Evolutionary conservation across 2,113 vertebrate genomes (phyloP).

Genomic region (Neofelis nebulosa): DNA sequence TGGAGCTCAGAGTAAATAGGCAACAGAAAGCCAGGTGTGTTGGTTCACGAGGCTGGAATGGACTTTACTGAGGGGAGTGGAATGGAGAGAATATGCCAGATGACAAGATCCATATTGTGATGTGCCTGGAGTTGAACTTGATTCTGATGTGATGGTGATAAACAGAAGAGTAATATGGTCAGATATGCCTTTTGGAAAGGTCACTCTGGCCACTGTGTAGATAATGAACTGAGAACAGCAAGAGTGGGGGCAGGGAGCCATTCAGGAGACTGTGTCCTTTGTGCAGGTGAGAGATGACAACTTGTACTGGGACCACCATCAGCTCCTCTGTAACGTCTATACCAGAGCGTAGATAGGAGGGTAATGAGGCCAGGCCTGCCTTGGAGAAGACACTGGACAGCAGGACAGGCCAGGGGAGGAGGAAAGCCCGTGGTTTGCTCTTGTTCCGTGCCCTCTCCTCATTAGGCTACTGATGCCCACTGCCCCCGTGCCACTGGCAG

Average conservation of each 20-base stretch:
- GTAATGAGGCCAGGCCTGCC: background rate
- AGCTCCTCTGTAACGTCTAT: background rate
- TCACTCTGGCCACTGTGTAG: background rate
- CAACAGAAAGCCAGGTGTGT: background rate
- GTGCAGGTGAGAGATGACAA: background rate
- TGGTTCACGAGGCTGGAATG: background rate
- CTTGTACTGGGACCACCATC: fast-evolving
- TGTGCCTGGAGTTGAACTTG: background rate
- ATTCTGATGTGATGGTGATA: background rate
- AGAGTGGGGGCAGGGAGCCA: background rate
- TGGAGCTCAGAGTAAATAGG: background rate
- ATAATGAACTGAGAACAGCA: background rate
- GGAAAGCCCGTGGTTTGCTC: fast-evolving
- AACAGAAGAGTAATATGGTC: background rate
- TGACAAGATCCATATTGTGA: background rate
- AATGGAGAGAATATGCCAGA: background rate
- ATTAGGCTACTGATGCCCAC: background rate
- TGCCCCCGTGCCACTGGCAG: background rate
- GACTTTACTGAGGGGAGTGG: background rate
- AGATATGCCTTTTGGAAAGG: background rate
- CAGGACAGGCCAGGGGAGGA: background rate
- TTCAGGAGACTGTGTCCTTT: background rate
- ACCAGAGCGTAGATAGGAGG: too few relatives aligned
- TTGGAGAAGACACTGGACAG: background rate
- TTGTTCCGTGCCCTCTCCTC: background rate